Base-by-base conservation (phyloP, 2,113 vertebrate species). In the Chamaetylas fuelleborni region DNA sequence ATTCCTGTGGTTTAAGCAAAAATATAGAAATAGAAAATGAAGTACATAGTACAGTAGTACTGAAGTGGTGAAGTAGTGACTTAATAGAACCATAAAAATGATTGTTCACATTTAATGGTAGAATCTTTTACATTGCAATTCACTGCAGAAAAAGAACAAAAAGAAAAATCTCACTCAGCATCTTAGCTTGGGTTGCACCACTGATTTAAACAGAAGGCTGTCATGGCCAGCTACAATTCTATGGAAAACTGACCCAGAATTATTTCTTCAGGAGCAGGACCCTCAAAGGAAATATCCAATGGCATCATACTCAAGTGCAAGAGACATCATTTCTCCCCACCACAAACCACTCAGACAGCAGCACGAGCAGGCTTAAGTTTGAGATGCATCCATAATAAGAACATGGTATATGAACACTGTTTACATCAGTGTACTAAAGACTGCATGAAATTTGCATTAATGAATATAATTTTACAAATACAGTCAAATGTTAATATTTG, bases 401-500 rank as follows among this genome's bases (percentile, higher is more conserved):
- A 50, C 16, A 43, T 19, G 67, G 45, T 72, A 53, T 29, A 53
- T 31, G 53, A 81, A 70, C 57, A 40, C 33, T 81, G 60, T 86
- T 93, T 95, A 91, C 19, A 19, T 43, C 91, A 94, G 85, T 62
- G 73, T 12, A 84, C 65, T 73, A 85, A 93, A 88, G 61, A 88
- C n/a, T 60, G 84, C 54, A 66, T 64, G 69, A 53, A 64, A 86
- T 94, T 94, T 93, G 45, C 43, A 66, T 92, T 88, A 87, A 94
- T 93, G 58, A 94, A 90, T 77, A 26, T 31, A 43, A 81, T 86
- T 95, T 92, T 65, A 82, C 67, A 69, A 88, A 96, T 79, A 62
- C 61, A 81, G 81, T 71, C 51, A 85, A 95, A 93, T 3, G 29
- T 77, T 95, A 95, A 95, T 60, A 95, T 79, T 96, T 92, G 69